Evolutionary conservation across 1,140 invertebrate species (phyloP), one percentile per base, ranked within the genome.

Genomic region (Pogonomyrmex californicus): DNA sequence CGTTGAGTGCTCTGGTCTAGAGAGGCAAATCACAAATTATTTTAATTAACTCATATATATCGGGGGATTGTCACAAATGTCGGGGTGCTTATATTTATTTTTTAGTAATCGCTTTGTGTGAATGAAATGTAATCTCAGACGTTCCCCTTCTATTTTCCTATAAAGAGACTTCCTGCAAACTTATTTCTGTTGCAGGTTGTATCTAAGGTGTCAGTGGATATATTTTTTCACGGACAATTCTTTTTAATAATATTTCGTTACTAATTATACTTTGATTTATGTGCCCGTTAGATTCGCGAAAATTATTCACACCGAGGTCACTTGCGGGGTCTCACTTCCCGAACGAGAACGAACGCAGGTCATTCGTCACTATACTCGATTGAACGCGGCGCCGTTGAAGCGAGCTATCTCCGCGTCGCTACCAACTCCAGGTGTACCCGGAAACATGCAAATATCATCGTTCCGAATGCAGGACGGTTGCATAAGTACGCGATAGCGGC

Each of bases 401-500:
- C 49, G 78, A 58, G 51, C 63, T 82, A 71, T 82, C 65, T 82
- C 33, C 30, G n/a, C 76, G 47, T 36, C 23, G 17, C 14, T 78
- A 86, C 71, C 51, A 78, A 87, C 36, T 63, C n/a, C 78, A 87
- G 62, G 70, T 88, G 63, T 73, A 85, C 78, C 87, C 87, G 86
- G 87, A 85, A 87, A 77, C 71, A 87, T 70, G 86, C 82, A 88
- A 88, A 88, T 88, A 87, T 70, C 73, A 68, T 41, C 81, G 71
- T 88, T 85, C 54, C 63, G 78, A 87, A 87, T 87, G 14, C 70
- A 56, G 87, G n/a, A 63, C 56, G 78, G 73, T 88, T 88, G 77
- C 87, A 47, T 88, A 88, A 88, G 86, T 63, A 33, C 14, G 49
- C 58, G 85, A 88, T 88, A 65, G 23, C 41, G 17, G 51, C 49